Evolutionary conservation across 2,113 vertebrate genomes (phyloP), one percentile per base, ranked within the genome.

Genomic region (Hippoglossus stenolepis): DNA sequence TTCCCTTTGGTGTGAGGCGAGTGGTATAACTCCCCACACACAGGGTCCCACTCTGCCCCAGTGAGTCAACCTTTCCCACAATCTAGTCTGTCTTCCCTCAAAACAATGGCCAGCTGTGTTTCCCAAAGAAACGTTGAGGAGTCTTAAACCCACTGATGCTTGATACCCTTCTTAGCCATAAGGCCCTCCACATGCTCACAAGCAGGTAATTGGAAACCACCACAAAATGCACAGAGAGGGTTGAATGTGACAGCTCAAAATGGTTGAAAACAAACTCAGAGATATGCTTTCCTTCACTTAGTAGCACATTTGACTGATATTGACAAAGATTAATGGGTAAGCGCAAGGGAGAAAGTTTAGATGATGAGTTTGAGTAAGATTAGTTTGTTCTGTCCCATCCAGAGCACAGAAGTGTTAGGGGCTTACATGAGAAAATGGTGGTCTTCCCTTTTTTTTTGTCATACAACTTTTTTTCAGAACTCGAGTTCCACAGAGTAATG

Each of bases 31-130:
- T 40, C 67, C 69, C 85, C 58, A 68, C 62, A 47, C 51, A 70
- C 64, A 47, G 70, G 80, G 80, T 83, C 75, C 65, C 58, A 61
- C 60, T 85, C 76, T 73, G 62, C 61, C 65, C 76, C 56, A 62
- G 82, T 92, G 89, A 91, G 70, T 90, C 86, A 90, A 85, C 73
- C 64, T 89, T 90, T 93, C 83, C 84, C 78, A 87, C 38, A 89
- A 83, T 75, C 73, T 56, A 81, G 65, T 75, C 59, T 72, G 70
- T 84, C 65, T 71, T 63, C 56, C 12, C 54, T 70, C 70, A 70
- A 87, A 90, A 93, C 92, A 92, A 86, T 89, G 74, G 68, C 79
- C 88, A 91, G 90, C 84, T 93, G 89, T 92, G 83, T 86, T 76
- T 64, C 63, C 73, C 70, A 31, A 40, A 73, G 49, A 62, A 69